Percentiles rank a stretch among this genome's conserved stretches.
These are phyloP conservation scores for Lepus oiostolus DNA, from an alignment of 2,797 vertebrate genomes.

Conservation along the genomic window DNA sequence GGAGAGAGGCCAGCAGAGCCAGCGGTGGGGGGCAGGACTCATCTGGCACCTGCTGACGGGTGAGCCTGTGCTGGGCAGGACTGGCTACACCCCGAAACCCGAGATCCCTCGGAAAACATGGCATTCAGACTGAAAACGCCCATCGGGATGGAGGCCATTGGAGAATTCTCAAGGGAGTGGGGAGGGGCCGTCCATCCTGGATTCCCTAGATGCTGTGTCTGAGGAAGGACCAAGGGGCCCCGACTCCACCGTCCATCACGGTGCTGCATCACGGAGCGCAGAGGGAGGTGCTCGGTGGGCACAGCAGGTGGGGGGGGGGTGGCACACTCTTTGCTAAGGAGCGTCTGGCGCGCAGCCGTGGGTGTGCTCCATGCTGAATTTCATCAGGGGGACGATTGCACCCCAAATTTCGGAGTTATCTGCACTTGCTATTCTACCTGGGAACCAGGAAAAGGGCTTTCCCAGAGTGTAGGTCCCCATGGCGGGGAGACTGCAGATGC, in stretches of 20 bases:
- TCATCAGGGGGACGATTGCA: neutral
- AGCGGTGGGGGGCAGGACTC: too few relatives aligned
- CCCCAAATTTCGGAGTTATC: neutral
- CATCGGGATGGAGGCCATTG: neutral
- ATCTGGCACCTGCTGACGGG: rapidly evolving
- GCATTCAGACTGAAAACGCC: neutral
- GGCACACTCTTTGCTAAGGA: neutral
- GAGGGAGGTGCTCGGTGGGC: too few relatives aligned
- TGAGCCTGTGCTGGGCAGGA: neutral
- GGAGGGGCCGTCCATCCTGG: rapidly evolving
- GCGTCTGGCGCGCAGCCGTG: neutral
- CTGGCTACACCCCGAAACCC: neutral
- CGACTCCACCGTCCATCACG: rapidly evolving
- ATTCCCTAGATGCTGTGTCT: neutral
- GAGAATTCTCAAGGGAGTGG: neutral
- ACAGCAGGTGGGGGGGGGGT: neutral
- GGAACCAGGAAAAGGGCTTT: neutral
- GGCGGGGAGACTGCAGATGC: neutral
- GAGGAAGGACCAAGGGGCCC: neutral
- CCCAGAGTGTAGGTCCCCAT: neutral
- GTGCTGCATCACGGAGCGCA: too few relatives aligned
- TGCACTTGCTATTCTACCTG: neutral
- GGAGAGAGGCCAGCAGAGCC: neutral
- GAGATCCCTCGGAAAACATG: neutral
- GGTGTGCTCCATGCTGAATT: neutral